Percentiles rank a stretch among this genome's conserved stretches.
Conservation (phyloP, 2,888 invertebrate species). For the Drosophila cognata region DNA sequence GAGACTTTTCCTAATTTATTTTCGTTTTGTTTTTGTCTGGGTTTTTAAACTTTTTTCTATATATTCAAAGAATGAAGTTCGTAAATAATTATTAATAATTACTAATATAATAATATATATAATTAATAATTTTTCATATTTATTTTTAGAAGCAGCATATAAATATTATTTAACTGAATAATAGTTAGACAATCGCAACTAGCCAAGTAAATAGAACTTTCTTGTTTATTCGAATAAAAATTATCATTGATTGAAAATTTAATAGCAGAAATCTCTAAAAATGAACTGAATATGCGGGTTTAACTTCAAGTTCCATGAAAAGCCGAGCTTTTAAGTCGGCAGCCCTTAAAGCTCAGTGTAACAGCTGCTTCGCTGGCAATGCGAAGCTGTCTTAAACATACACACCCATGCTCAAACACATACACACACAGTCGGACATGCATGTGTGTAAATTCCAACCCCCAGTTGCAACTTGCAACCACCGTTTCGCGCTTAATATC, state of each 20-base stretch:
- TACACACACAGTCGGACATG: not conserved
- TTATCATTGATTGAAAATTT: not conserved
- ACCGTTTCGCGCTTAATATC: constrained; percentile 64
- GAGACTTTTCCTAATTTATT: not conserved
- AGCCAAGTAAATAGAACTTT: not conserved
- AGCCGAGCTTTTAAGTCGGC: constrained; percentile 21
- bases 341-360: constrained; percentile 44
- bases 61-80: too few species aligned
- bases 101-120: not conserved
- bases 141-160: not conserved
- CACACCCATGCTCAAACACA: not conserved
- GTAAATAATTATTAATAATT: not conserved
- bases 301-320: not conserved
- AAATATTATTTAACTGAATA: not conserved
- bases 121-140: not conserved
- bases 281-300: not conserved
- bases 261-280: constrained; percentile 5
- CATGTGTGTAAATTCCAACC: constrained; percentile 29
- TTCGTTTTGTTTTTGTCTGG: not conserved
- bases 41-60: too few species aligned
- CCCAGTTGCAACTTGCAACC: constrained; percentile 29
- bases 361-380: constrained; percentile 47
- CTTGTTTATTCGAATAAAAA: not conserved
- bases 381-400: not conserved
- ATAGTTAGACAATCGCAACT: not conserved